phyloP scores from a whole-genome alignment of 2,113 vertebrate species.

The Pluvianellus socialis region DNA sequence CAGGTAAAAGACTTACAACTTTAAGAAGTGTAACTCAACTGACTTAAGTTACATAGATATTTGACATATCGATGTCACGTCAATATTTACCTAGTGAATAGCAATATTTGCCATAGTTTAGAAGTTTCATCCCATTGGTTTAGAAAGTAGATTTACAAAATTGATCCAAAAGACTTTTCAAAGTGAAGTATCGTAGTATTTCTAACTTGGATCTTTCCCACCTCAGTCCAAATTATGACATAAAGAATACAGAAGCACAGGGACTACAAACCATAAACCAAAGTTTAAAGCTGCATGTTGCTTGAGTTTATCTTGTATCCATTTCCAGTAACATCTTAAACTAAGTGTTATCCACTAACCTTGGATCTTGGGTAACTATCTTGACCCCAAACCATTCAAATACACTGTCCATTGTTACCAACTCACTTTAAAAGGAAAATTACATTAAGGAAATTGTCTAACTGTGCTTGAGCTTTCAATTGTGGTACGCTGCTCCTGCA shows the following conservation, averaged over 20 bases:
- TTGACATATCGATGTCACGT: background rate
- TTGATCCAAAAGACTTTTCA: background rate
- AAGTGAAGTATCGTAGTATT: background rate
- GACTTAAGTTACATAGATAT: background rate
- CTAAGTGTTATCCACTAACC: background rate
- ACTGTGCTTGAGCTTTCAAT: background rate
- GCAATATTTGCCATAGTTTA: background rate
- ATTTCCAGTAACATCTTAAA: background rate
- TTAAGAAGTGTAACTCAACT: background rate
- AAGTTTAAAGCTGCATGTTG: background rate
- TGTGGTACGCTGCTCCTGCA: background rate
- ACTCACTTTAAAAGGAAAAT: background rate
- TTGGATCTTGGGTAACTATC: background rate
- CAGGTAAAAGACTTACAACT: conserved; percentile 76
- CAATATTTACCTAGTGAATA: background rate
- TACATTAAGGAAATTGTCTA: background rate
- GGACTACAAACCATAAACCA: background rate
- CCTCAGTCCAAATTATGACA: background rate
- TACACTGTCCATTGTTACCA: background rate
- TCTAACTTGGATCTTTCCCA: background rate
- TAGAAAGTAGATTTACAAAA: background rate
- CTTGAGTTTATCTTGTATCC: background rate
- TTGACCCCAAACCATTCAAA: background rate
- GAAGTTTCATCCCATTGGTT: background rate
- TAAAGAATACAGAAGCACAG: background rate